A percentile compares a stretch with the other conserved stretches of the same genome.
Evolutionary conservation across 2,888 invertebrate genomes (phyloP).

Genomic region (Heliconius erato): DNA sequence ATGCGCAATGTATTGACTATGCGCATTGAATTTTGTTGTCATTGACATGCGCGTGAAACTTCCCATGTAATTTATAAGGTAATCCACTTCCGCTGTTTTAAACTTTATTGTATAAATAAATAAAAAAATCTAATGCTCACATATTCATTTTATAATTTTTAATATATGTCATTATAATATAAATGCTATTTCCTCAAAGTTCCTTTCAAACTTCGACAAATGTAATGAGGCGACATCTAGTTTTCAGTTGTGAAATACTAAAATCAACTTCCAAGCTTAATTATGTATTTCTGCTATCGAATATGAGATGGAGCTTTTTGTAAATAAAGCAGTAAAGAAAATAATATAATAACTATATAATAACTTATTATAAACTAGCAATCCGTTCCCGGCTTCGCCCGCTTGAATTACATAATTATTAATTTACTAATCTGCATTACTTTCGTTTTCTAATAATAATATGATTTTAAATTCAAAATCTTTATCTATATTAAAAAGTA

Average conservation of each 20-base stretch:
- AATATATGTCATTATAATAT: not conserved
- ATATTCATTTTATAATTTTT: not conserved
- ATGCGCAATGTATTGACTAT: slow-evolving; percentile 86
- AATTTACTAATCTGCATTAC: too few species aligned
- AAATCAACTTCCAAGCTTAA: not conserved
- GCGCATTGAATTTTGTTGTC: slow-evolving; percentile 78
- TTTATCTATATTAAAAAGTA: too few species aligned
- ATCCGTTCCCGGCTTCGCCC: too few species aligned
- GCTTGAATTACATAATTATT: too few species aligned
- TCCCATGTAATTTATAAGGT: not conserved
- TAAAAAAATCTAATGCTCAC: not conserved
- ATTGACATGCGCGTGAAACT: slow-evolving; percentile 76
- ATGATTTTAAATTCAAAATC: too few species aligned
- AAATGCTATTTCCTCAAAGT: not conserved
- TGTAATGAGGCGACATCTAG: slow-evolving; percentile 5
- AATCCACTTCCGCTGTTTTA: not conserved
- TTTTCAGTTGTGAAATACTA: not conserved
- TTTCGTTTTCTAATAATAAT: too few species aligned
- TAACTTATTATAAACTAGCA: not conserved
- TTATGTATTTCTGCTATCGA: not conserved
- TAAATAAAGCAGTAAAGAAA: not conserved
- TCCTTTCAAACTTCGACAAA: not conserved
- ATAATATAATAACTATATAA: not conserved
- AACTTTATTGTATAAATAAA: not conserved
- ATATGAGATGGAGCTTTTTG: not conserved